These are phyloP conservation scores for Eumacrocentrus americanus DNA, from an alignment of 2,888 invertebrate genomes.

Conservation along the genomic window DNA sequence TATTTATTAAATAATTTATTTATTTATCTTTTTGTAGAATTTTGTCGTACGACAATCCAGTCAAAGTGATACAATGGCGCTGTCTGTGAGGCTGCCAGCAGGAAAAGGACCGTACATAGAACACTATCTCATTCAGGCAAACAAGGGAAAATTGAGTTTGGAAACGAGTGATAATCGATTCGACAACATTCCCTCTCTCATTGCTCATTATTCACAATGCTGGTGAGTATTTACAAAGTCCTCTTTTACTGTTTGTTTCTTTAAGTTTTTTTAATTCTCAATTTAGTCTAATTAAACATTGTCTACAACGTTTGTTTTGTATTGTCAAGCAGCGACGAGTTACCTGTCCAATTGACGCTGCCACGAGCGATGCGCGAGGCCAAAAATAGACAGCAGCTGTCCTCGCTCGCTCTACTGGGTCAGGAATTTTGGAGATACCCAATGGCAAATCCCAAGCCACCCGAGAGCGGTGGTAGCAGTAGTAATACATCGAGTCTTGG, in stretches of 20 bases:
- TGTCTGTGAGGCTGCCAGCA: slow-evolving; percentile 87
- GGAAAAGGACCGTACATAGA: slow-evolving; percentile 92
- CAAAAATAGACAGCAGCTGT: slow-evolving; percentile 87
- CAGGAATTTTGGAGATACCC: slow-evolving; percentile 85
- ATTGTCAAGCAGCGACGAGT: slow-evolving; percentile 75
- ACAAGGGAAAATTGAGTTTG: slow-evolving; percentile 79
- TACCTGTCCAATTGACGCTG: slow-evolving; percentile 87
- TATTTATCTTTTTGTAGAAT: slow-evolving; percentile 68
- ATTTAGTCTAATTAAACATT: not conserved
- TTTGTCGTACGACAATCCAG: slow-evolving; percentile 95
- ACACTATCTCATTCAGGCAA: slow-evolving; percentile 92
- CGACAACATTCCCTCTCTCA: slow-evolving; percentile 88
- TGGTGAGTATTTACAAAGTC: slow-evolving; percentile 70
- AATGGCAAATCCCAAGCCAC: slow-evolving; percentile 74
- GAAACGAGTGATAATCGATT: slow-evolving; percentile 95
- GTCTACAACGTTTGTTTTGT: slow-evolving; percentile 44
- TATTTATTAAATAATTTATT: not conserved
- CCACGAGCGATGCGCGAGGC: slow-evolving; percentile 87
- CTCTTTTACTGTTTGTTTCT: too few species aligned
- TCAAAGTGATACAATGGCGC: slow-evolving; percentile 92
- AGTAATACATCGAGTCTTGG: slow-evolving; percentile 74
- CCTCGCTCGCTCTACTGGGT: slow-evolving; percentile 87
- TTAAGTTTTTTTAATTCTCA: not conserved
- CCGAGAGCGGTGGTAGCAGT: slow-evolving; percentile 56
- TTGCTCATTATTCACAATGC: slow-evolving; percentile 92